Evolutionary conservation across 1,140 invertebrate genomes (phyloP), one percentile per base, ranked within the genome.

Genomic region (Hestina assimilis): DNA sequence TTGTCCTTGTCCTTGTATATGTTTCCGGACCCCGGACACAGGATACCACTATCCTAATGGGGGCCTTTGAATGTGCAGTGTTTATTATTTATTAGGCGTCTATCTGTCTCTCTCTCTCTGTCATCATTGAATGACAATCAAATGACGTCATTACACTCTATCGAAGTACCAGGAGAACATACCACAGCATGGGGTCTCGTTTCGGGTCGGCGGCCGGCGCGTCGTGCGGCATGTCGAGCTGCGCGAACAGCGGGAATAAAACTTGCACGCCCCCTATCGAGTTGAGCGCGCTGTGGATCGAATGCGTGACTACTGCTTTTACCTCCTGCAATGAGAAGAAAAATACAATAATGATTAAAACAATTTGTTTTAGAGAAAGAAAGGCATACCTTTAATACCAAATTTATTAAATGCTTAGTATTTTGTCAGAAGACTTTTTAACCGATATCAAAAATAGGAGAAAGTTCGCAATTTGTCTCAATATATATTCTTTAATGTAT

Each of bases 211-310:
- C 91, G 2, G 92, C 89, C 59, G 92, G 92, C 66, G 93, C 92
- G 81, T 96, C 95, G 75, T 96, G 95, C 81, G 94, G 95, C 91
- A 97, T 92, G 89, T 99, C 98, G 71, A 99, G 91, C 90, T 99
- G 98, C 28, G 97, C 96, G 91, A 99, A 99, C 55, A 99, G 91
- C 51, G 98, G 98, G 89, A 99, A 99, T 58, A 99, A 90, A 72
- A 99, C 97, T 92, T 99, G 97, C 71, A 99, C 98, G 46, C 99
- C 98, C 54, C 99, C 99, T 76, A 99, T 96, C 24, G 98, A 99
- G 90, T 99, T 99, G 62, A 99, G 91, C 4, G 98, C 99, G 89
- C 96, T 98, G 89, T 99, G 97, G 89, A 99, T 99, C 64, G 98
- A 99, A 90, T 99, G 96, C 51, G 98, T 99, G 74, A 98, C 96